A percentile compares a stretch with the other conserved stretches of the same genome.
Conservation (phyloP, 2,888 invertebrate species). For the Nomada flava region DNA sequence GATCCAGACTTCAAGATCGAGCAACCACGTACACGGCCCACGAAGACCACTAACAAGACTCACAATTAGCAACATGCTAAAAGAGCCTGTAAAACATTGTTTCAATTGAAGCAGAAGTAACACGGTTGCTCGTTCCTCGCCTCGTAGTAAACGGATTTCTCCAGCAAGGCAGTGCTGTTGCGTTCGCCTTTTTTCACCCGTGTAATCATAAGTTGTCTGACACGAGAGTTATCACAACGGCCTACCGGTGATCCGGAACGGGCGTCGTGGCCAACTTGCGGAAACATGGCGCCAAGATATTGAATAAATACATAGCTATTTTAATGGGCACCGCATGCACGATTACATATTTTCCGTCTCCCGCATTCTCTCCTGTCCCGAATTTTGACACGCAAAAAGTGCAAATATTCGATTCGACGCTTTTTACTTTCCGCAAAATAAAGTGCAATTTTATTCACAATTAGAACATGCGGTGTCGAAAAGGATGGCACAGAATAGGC, state of each 20-base stretch:
- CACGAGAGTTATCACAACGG: conserved; percentile 65
- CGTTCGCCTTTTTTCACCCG: conserved; percentile 14
- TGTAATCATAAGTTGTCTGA: conserved; percentile 41
- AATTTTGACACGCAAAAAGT: no score
- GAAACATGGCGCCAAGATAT: conserved; percentile 67
- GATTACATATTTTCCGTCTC: no score
- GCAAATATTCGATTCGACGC: no score
- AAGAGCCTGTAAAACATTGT: not conserved
- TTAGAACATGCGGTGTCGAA: no score
- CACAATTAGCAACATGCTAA: not conserved
- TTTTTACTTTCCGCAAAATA: no score
- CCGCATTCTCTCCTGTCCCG: no score
- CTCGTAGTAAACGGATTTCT: not conserved
- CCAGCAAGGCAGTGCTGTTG: conserved; percentile 35
- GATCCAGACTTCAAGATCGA: no score
- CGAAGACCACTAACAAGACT: no score
- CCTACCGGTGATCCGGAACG: conserved; percentile 67
- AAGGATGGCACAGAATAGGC: no score
- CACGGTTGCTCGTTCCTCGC: not conserved
- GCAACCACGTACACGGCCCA: no score
- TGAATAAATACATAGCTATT: conserved; percentile 17
- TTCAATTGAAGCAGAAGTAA: conserved; percentile 2
- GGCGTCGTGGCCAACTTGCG: conserved; percentile 64
- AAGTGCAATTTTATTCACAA: no score
- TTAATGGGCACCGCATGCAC: no score